Evolutionary conservation across 2,797 vertebrate species (phyloP).

Genomic region (Myiotriccus ornatus): DNA sequence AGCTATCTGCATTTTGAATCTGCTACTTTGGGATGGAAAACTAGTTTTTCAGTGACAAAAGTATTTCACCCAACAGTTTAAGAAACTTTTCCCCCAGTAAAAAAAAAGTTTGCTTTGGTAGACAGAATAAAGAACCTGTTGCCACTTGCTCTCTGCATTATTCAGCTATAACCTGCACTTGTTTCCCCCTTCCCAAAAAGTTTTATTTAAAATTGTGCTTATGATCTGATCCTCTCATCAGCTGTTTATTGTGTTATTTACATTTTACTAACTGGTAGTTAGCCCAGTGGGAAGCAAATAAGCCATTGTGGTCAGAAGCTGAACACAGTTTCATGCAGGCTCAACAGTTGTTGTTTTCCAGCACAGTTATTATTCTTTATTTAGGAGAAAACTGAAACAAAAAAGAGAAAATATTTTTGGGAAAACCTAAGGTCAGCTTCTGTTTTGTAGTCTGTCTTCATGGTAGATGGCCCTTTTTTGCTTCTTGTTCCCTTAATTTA

Average conservation of each 20-base stretch:
- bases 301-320: not conserved
- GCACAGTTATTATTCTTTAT: not conserved
- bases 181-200: not conserved
- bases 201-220: not conserved
- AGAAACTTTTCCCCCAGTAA: not conserved
- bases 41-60: not conserved
- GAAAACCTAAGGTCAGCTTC: not conserved
- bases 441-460: not conserved
- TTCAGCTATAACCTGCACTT: not conserved
- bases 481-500: not conserved
- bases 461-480: not conserved
- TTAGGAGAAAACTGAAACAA: not conserved
- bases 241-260: not conserved
- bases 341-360: not conserved
- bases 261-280: constrained; percentile 22
- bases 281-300: constrained; percentile 21
- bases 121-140: not conserved
- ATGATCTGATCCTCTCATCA: not conserved
- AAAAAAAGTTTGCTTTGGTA: not conserved
- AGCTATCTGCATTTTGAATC: not conserved
- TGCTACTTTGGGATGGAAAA: not conserved
- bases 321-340: not conserved
- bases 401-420: not conserved
- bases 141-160: not conserved
- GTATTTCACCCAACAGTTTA: not conserved